phyloP scores from a whole-genome alignment of 2,113 vertebrate species.

The Mystacornis crossleyi region DNA sequence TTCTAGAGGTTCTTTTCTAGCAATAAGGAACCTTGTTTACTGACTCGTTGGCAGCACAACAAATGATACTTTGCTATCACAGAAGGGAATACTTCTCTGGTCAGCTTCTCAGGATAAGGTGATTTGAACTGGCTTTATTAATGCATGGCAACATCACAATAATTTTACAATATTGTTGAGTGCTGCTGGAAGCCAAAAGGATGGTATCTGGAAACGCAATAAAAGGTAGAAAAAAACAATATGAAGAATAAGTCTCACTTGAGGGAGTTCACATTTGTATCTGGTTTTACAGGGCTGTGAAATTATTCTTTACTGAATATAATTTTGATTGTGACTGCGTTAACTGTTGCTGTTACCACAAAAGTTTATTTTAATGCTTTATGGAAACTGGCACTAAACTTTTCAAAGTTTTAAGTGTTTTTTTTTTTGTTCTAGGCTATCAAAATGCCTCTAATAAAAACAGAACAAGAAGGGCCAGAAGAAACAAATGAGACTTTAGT shows the following conservation, averaged over 20 bases:
- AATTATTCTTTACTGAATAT: neutral
- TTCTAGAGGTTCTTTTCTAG: neutral
- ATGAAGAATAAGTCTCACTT: neutral
- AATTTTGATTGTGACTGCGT: neutral
- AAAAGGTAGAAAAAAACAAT: neutral
- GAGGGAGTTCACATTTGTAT: neutral
- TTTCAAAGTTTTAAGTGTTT: neutral
- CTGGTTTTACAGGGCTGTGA: neutral
- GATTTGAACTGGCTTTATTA: neutral
- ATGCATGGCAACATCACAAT: neutral
- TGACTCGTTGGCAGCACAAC: neutral
- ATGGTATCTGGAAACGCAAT: neutral
- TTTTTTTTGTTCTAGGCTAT: neutral
- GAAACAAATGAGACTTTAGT: neutral
- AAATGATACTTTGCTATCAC: slow-evolving; percentile 24
- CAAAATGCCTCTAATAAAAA: neutral
- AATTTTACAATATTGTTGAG: neutral
- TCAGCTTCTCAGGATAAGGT: neutral
- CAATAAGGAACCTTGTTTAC: neutral
- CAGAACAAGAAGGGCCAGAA: neutral
- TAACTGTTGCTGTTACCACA: neutral
- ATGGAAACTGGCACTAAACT: neutral
- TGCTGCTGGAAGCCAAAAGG: neutral
- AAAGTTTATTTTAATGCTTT: neutral
- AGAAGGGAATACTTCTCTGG: neutral